Base-by-base conservation (phyloP, 1,140 invertebrate genomes). In the Nomia melanderi region DNA sequence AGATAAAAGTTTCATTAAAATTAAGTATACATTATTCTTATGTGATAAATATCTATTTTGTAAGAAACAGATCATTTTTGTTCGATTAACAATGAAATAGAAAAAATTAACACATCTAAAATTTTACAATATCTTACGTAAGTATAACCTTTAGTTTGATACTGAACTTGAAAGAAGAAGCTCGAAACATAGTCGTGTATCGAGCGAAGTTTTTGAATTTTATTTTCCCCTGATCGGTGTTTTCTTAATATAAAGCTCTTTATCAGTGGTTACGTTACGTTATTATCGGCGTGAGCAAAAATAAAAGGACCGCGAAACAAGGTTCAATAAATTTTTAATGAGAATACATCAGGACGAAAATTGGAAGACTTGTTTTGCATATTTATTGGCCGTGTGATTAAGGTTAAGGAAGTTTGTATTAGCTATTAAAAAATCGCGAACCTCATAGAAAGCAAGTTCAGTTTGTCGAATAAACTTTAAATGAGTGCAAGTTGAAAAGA, bases 301-400 rank as follows among this genome's bases (percentile, higher is more conserved):
- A n/a, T 31, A 17, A 33, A 33, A 25, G 29, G 44, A 47, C 44
- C 27, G 29, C 11, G 9, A 59, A n/a, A 47, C 56, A 11, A 53
- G 39, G 14, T 4, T 36, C 27, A 23, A 17, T 47, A 33, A 29
- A 44, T 60, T 25, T 76, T 60, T 64, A 47, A 54, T 6, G 12
- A 39, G 20, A 29, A 54, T 29, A 11, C 25, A 39, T 54, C 7
- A 31, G 2, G 20, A 63, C 4, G 20, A 53, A 64, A 50, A 54
- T 64, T 31, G 47, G 29, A 64, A 60, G 44, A 56, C 60, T 11
- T 39, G 27, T 54, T 71, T 71, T 60, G n/a, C 69, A 71, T 71
- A 71, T 71, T 71, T 71, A 60, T 71, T 71, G 29, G 20, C 1
- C 3, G 33, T 29, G 33, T 65, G 36, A 56, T 65, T 65, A 56